Conservation (phyloP, 2,797 vertebrate species). For the Clarias platycephalus region DNA sequence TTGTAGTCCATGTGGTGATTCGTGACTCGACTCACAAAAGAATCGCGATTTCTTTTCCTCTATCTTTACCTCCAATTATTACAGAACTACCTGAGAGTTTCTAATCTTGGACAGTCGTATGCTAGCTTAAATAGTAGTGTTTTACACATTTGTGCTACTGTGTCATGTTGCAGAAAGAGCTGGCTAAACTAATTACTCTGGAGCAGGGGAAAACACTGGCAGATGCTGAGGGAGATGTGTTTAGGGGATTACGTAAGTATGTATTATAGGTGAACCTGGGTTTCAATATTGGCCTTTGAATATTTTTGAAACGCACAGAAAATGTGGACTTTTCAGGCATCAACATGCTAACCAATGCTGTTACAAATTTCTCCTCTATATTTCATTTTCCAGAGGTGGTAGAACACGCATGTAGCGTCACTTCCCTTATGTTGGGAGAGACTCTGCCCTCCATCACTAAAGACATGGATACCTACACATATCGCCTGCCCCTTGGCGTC, state of each 20-base stretch:
- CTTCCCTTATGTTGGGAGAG: conserved; percentile 93
- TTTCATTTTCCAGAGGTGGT: conserved; percentile 84
- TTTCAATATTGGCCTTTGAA: background rate
- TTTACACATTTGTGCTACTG: background rate
- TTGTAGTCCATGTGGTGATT: too few relatives aligned
- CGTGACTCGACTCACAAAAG: too few relatives aligned
- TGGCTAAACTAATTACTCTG: conserved; percentile 87
- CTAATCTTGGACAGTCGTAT: background rate
- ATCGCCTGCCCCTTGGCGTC: conserved; percentile 87
- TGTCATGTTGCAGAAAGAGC: conserved; percentile 86
- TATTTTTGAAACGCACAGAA: background rate
- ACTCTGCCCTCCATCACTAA: conserved; percentile 93
- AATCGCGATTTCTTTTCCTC: too few relatives aligned
- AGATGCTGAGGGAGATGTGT: conserved; percentile 95
- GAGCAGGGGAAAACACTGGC: conserved; percentile 97
- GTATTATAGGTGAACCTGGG: background rate
- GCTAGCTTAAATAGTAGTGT: background rate
- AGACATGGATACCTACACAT: conserved; percentile 95
- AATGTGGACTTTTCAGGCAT: background rate
- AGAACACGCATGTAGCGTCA: conserved; percentile 92
- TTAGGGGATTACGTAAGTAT: conserved; percentile 94
- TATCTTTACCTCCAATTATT: background rate
- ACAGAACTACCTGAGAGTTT: background rate
- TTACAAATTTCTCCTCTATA: background rate
- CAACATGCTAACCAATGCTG: background rate